These are phyloP conservation scores for Tetramorium parvispinum DNA, from an alignment of 1,140 invertebrate genomes.

Conservation along the genomic window DNA sequence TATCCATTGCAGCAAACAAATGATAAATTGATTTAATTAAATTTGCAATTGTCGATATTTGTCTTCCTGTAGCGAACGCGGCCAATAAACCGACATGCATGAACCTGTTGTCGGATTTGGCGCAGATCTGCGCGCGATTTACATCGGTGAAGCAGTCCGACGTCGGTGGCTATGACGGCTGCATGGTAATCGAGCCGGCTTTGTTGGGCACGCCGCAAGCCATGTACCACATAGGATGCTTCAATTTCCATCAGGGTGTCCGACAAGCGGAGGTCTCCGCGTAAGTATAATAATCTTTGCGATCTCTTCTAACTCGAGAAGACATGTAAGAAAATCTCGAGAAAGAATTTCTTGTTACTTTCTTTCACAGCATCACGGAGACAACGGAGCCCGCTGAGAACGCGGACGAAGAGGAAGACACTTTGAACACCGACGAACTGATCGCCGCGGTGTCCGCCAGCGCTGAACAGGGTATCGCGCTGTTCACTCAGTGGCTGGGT, in stretches of 20 bases:
- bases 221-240: slow-evolving; percentile 86
- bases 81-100: slow-evolving; percentile 85
- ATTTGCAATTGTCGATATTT: no score
- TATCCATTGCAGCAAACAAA: neutral
- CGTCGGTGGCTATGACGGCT: slow-evolving; percentile 83
- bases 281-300: slow-evolving; percentile 78
- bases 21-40: neutral
- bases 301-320: neutral
- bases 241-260: slow-evolving; percentile 85
- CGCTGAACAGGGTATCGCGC: slow-evolving; percentile 86
- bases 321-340: neutral
- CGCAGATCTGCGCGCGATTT: slow-evolving; percentile 86
- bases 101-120: slow-evolving; percentile 85
- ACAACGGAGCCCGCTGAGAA: slow-evolving; percentile 72
- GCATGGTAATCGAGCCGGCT: slow-evolving; percentile 85
- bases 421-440: slow-evolving; percentile 83
- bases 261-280: slow-evolving; percentile 78
- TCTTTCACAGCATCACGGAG: slow-evolving; percentile 55
- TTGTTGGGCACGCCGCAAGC: slow-evolving; percentile 84
- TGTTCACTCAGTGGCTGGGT: slow-evolving; percentile 85
- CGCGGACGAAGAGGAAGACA: slow-evolving; percentile 80
- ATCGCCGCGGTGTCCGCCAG: slow-evolving; percentile 86
- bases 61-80: slow-evolving; percentile 76
- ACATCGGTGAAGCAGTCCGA: slow-evolving; percentile 80
- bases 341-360: neutral